Evolutionary conservation across 1,140 invertebrate species (phyloP).

Genomic region (Marisa cornuarietis): DNA sequence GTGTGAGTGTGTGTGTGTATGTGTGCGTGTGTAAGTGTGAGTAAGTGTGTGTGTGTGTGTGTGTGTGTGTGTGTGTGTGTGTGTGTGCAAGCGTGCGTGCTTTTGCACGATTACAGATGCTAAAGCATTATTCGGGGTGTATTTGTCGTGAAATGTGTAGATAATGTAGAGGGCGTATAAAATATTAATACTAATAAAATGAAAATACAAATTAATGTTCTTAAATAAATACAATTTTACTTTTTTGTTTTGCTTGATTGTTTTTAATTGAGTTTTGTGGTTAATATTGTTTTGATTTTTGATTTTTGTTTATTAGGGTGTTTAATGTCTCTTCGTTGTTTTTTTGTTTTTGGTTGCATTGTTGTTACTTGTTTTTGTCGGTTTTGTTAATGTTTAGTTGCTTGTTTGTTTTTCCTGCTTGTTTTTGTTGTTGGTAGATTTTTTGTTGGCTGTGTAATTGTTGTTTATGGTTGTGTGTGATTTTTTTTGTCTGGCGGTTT

Average conservation of each 20-base stretch:
- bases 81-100: too few species aligned
- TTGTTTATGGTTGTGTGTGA: neutral
- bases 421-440: neutral
- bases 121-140: neutral
- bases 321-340: neutral
- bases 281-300: neutral
- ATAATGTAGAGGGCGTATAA: too few species aligned
- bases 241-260: neutral
- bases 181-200: too few species aligned
- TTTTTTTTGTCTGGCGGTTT: neutral
- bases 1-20: constrained; percentile 6
- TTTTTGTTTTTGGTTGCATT: neutral
- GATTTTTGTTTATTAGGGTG: neutral
- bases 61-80: constrained; percentile 9
- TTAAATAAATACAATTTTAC: neutral
- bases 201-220: too few species aligned
- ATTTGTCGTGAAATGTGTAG: too few species aligned
- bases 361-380: neutral
- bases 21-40: too few species aligned
- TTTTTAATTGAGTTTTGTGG: neutral
- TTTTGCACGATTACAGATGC: neutral
- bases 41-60: constrained; percentile 10
- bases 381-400: neutral
- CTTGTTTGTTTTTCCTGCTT: neutral
- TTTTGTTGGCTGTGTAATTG: neutral